Percentiles rank a stretch among this genome's conserved stretches.
phyloP scores from a whole-genome alignment of 2,888 invertebrate genomes.

The Troides helena region DNA sequence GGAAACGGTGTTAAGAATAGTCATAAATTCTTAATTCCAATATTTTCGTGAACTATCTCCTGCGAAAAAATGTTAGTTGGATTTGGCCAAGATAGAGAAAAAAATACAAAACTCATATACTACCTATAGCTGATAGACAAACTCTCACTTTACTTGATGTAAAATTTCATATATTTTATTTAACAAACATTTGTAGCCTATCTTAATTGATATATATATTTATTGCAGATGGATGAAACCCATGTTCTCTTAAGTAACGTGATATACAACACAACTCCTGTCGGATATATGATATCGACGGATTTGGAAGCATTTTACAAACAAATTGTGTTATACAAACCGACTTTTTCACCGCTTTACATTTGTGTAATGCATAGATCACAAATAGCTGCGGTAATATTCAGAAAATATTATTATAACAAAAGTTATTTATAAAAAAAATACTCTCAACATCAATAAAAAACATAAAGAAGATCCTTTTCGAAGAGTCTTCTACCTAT shows the following conservation, averaged over 20 bases:
- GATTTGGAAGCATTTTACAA: slow-evolving; percentile 25
- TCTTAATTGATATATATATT: not conserved
- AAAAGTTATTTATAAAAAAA: not conserved
- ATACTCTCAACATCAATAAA: not conserved
- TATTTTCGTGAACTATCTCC: no score
- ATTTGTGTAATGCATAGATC: slow-evolving; percentile 22
- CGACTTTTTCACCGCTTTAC: slow-evolving; percentile 21
- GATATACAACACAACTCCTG: slow-evolving; percentile 13
- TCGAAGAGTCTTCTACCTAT: no score
- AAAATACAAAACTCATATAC: no score
- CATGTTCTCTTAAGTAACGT: slow-evolving; percentile 18
- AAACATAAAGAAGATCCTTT: not conserved
- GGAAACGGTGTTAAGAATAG: no score
- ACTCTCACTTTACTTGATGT: not conserved
- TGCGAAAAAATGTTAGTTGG: no score
- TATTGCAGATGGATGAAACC: slow-evolving; percentile 13
- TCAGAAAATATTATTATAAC: not conserved
- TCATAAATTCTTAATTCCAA: no score
- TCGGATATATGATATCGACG: not conserved
- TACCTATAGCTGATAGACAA: not conserved
- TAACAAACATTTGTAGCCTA: not conserved
- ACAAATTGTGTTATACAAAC: slow-evolving; percentile 19
- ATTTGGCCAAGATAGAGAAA: no score
- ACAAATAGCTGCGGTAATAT: slow-evolving; percentile 26
- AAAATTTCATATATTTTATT: not conserved